A percentile compares a stretch with the other conserved stretches of the same genome.
Evolutionary conservation across 2,888 invertebrate genomes (phyloP).

Genomic region (Plusia festucae): DNA sequence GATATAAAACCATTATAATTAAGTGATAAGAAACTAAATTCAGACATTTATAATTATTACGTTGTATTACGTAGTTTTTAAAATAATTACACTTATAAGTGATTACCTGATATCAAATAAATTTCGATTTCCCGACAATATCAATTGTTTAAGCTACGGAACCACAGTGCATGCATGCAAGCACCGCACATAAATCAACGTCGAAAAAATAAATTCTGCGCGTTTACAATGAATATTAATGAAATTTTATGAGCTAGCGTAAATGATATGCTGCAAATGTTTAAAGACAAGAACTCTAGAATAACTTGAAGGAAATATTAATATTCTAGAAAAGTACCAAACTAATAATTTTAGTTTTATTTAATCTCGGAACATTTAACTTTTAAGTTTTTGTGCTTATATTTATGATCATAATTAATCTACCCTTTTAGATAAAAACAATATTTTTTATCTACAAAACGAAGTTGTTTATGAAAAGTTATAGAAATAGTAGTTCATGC

Average conservation of each 20-base stretch:
- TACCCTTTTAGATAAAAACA: neutral
- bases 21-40: too few relatives aligned
- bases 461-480: neutral
- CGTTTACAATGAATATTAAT: slow-evolving; percentile 83
- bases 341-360: neutral
- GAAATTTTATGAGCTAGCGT: slow-evolving; percentile 70
- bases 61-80: too few relatives aligned
- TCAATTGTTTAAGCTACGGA: slow-evolving; percentile 60
- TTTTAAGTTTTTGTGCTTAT: neutral
- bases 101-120: neutral
- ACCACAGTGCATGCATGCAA: slow-evolving; percentile 69
- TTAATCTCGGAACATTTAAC: neutral
- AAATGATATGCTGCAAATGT: slow-evolving; percentile 55
- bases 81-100: too few relatives aligned
- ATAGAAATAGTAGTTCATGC: slow-evolving; percentile 4
- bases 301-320: neutral
- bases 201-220: slow-evolving; percentile 81
- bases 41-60: too few relatives aligned
- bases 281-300: slow-evolving; percentile 31
- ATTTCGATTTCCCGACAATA: slow-evolving; percentile 46
- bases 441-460: neutral
- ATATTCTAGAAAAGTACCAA: neutral
- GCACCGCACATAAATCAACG: slow-evolving; percentile 78
- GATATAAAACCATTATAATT: too few relatives aligned
- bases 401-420: neutral